phyloP scores from a whole-genome alignment of 2,113 vertebrate genomes.

The Probosciger aterrimus region DNA sequence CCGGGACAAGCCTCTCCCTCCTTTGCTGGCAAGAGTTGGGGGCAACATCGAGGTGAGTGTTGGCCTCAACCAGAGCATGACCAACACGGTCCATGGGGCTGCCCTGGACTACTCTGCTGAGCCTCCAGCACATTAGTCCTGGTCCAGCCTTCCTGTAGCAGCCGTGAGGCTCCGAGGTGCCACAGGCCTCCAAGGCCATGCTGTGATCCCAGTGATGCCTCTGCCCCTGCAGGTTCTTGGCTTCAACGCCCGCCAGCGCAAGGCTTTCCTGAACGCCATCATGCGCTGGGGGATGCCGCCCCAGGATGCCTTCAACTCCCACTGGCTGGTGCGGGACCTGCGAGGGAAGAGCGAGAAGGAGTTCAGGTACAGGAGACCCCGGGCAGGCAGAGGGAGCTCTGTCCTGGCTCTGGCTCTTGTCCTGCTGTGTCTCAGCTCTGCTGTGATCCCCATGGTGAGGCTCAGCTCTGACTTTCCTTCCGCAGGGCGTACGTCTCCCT shows the following conservation, averaged over 20 bases:
- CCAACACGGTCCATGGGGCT: fast-evolving
- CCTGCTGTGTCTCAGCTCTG: background rate
- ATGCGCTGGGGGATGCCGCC: slow-evolving; percentile 99
- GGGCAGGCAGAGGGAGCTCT: background rate
- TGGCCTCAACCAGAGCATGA: fast-evolving
- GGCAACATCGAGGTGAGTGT: slow-evolving; percentile 92
- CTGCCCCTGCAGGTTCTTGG: slow-evolving; percentile 83
- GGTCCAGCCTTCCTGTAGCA: background rate
- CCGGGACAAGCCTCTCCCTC: slow-evolving; percentile 93
- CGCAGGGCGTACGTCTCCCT: slow-evolving; percentile 93
- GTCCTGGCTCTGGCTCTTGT: background rate
- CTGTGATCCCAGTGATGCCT: background rate
- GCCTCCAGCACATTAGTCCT: fast-evolving
- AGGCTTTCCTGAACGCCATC: slow-evolving; percentile 96
- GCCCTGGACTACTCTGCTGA: background rate
- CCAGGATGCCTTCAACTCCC: slow-evolving; percentile 97
- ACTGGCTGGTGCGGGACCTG: slow-evolving; percentile 95
- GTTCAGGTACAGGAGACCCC: slow-evolving; percentile 78
- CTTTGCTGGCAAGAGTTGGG: slow-evolving; percentile 91
- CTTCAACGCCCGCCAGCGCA: slow-evolving; percentile 94
- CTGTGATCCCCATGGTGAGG: background rate
- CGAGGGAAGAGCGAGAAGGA: slow-evolving; percentile 96
- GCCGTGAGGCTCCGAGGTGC: fast-evolving
- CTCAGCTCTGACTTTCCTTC: background rate
- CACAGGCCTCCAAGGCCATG: fast-evolving